A percentile compares a stretch with the other conserved stretches of the same genome.
phyloP scores from a whole-genome alignment of 1,140 invertebrate species.

The Penaeus vannamei region DNA sequence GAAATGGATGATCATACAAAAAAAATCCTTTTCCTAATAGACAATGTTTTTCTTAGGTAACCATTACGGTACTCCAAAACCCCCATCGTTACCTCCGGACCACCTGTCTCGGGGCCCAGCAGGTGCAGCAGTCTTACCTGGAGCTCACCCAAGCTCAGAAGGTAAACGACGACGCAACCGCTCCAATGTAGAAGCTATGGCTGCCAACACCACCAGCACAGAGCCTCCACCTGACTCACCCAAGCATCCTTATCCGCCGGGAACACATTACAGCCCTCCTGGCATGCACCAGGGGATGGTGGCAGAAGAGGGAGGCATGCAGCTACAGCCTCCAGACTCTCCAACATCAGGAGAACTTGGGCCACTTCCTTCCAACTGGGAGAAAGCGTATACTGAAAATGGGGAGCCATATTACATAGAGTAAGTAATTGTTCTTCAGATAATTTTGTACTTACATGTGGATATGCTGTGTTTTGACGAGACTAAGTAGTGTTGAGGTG shows the following conservation, averaged over 20 bases:
- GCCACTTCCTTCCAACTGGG: constrained; percentile 95
- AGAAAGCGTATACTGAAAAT: constrained; percentile 95
- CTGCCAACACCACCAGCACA: constrained; percentile 70
- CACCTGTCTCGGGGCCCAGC: constrained; percentile 68
- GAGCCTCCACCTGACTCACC: constrained; percentile 69
- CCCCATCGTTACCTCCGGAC: constrained; percentile 71
- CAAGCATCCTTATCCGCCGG: constrained; percentile 68
- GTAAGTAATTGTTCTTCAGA: constrained; percentile 78
- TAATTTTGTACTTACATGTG: background rate
- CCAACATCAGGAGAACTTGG: constrained; percentile 78
- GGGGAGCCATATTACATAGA: constrained; percentile 99
- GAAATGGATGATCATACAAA: too few relatives aligned
- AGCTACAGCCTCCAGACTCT: constrained; percentile 51
- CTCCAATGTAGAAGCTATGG: constrained; percentile 76
- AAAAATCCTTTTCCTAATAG: background rate
- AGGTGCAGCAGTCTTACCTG: constrained; percentile 72
- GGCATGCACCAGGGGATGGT: constrained; percentile 53
- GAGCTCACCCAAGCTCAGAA: constrained; percentile 76
- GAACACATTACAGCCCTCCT: constrained; percentile 43
- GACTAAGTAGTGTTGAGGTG: too few relatives aligned
- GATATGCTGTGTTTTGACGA: too few relatives aligned
- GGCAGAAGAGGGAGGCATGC: constrained; percentile 61
- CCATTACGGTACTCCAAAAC: constrained; percentile 76
- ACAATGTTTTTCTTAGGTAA: constrained; percentile 70
- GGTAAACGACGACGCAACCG: constrained; percentile 76